Conservation (phyloP, 1,140 invertebrate species). For the Notospermus geniculatus region DNA sequence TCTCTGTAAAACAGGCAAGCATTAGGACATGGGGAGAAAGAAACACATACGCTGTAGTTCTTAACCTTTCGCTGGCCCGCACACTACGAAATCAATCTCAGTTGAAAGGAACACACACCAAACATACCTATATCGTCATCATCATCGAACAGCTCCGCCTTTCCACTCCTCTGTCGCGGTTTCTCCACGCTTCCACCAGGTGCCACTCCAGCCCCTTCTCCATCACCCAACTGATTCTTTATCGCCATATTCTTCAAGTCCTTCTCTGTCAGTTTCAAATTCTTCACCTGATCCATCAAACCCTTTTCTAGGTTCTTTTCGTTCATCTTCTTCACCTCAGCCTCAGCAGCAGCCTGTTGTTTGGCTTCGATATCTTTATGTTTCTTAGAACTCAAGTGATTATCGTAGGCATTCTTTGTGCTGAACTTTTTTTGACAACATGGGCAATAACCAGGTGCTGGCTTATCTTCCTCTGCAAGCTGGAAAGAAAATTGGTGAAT, state of each 20-base stretch:
- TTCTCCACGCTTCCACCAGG: constrained; percentile 55
- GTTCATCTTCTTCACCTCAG: constrained; percentile 22
- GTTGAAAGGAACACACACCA: too few species aligned
- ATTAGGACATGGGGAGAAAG: too few species aligned
- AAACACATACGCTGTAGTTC: too few species aligned
- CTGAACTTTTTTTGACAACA: constrained; percentile 83
- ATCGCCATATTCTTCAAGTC: constrained; percentile 3
- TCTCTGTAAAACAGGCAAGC: constrained; percentile 13
- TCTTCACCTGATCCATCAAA: constrained; percentile 20
- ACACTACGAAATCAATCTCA: too few species aligned
- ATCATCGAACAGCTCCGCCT: constrained; percentile 47
- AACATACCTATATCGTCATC: constrained; percentile 13
- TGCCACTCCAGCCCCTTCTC: constrained; percentile 30
- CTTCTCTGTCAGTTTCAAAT: constrained; percentile 21
- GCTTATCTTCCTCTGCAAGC: constrained; percentile 37
- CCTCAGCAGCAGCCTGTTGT: constrained; percentile 21
- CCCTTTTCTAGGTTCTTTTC: constrained; percentile 27
- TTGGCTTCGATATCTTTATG: constrained; percentile 68
- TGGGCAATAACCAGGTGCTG: constrained; percentile 63
- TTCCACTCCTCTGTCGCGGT: constrained; percentile 72
- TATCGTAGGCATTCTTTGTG: constrained; percentile 79
- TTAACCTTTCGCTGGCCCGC: too few species aligned
- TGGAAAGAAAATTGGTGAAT: constrained; percentile 31
- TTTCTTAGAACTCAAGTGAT: constrained; percentile 91
- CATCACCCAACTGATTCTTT: constrained; percentile 13